phyloP scores from a whole-genome alignment of 2,888 invertebrate genomes.

The Acanthoscelides obtectus region DNA sequence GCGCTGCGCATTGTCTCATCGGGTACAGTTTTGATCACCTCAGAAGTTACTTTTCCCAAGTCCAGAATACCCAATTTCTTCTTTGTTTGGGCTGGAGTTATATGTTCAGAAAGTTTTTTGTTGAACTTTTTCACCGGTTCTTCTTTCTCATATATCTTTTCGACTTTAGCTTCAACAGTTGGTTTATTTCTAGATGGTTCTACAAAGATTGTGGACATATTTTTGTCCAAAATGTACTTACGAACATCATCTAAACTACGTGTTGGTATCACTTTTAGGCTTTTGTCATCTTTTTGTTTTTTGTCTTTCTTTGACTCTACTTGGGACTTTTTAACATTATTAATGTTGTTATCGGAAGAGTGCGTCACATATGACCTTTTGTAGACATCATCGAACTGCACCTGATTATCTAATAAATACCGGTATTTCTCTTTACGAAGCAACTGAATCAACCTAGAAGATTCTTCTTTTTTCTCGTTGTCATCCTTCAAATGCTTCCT shows the following conservation, averaged over 20 bases:
- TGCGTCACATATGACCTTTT: neutral
- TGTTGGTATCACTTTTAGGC: neutral
- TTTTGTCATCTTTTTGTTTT: neutral
- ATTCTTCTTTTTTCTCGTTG: too few relatives aligned
- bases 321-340: neutral
- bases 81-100: neutral
- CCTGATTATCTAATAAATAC: neutral
- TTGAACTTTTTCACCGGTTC: neutral
- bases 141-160: neutral
- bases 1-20: neutral
- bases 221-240: neutral
- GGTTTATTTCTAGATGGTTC: neutral
- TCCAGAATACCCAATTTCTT: neutral
- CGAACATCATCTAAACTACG: neutral
- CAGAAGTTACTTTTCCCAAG: neutral
- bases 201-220: neutral
- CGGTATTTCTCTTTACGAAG: neutral
- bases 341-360: neutral
- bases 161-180: neutral
- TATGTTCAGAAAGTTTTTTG: neutral
- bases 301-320: neutral
- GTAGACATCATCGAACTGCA: neutral
- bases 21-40: neutral
- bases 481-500: too few relatives aligned
- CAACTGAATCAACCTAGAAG: neutral